phyloP scores from a whole-genome alignment of 2,113 vertebrate species.

The Hypocryptadius cinnamomeus region DNA sequence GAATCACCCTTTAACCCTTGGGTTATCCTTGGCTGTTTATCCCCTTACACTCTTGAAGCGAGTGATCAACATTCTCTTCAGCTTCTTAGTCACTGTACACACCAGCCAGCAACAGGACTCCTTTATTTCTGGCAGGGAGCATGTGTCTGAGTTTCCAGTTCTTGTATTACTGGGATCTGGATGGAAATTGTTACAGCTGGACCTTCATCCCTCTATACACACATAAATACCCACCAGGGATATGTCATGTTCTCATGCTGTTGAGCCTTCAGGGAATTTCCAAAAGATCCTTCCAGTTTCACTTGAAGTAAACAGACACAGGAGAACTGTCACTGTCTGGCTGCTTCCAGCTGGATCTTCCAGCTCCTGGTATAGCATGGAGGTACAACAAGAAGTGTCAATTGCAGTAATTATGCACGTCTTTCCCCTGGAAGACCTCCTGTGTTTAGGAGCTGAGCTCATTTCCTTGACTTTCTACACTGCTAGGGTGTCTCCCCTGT shows the following conservation, averaged over 20 bases:
- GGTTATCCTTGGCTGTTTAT: not conserved
- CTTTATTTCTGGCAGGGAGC: not conserved
- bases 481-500: not conserved
- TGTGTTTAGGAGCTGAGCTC: not conserved
- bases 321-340: not conserved
- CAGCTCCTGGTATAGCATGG: not conserved
- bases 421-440: not conserved
- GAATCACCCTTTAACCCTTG: not conserved
- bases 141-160: not conserved
- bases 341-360: not conserved
- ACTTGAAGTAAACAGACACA: not conserved
- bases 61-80: not conserved
- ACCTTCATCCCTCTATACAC: not conserved
- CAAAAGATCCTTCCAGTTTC: not conserved
- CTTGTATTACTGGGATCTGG: not conserved
- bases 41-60: not conserved
- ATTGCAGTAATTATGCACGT: not conserved
- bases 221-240: not conserved
- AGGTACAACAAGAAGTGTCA: not conserved
- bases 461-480: not conserved
- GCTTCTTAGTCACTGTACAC: not conserved
- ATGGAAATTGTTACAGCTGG: not conserved
- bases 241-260: not conserved
- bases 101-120: not conserved
- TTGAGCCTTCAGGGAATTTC: conserved; percentile 1